These are phyloP conservation scores for Streptopelia turtur DNA, from an alignment of 2,797 vertebrate genomes.

Conservation along the genomic window DNA sequence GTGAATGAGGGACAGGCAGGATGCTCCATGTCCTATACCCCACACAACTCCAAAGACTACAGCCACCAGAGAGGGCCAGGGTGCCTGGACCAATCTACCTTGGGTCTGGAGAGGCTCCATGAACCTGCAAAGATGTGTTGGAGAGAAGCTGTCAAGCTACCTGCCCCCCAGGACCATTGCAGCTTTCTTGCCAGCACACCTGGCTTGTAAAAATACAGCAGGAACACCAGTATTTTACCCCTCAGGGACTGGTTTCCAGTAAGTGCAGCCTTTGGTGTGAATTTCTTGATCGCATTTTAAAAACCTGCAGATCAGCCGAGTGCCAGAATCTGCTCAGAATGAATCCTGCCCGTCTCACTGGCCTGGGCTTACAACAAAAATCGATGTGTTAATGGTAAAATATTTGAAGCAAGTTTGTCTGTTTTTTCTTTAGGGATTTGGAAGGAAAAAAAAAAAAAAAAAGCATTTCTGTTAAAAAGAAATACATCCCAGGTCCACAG, in stretches of 20 bases:
- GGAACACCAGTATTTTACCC: background rate
- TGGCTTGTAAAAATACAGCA: slow-evolving; percentile 39
- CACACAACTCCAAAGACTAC: background rate
- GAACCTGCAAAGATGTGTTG: slow-evolving; percentile 13
- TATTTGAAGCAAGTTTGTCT: background rate
- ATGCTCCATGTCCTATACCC: background rate
- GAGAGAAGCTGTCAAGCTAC: slow-evolving; percentile 49
- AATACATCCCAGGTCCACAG: background rate
- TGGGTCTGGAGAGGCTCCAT: background rate
- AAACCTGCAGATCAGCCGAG: background rate
- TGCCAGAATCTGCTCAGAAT: background rate
- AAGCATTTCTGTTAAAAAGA: slow-evolving; percentile 25
- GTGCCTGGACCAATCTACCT: background rate
- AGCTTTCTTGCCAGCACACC: slow-evolving; percentile 47
- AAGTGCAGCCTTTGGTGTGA: background rate
- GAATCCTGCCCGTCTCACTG: background rate
- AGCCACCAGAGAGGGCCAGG: background rate
- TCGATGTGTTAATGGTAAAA: fast-evolving
- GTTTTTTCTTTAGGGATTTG: background rate
- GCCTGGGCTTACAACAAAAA: background rate
- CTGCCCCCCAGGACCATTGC: background rate
- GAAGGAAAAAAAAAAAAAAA: background rate
- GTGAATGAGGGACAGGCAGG: background rate
- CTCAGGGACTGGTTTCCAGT: slow-evolving; percentile 48
- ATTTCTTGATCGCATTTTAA: background rate